A percentile compares a stretch with the other conserved stretches of the same genome.
Evolutionary conservation across 1,140 invertebrate genomes (phyloP).

Genomic region (Lineus longissimus): DNA sequence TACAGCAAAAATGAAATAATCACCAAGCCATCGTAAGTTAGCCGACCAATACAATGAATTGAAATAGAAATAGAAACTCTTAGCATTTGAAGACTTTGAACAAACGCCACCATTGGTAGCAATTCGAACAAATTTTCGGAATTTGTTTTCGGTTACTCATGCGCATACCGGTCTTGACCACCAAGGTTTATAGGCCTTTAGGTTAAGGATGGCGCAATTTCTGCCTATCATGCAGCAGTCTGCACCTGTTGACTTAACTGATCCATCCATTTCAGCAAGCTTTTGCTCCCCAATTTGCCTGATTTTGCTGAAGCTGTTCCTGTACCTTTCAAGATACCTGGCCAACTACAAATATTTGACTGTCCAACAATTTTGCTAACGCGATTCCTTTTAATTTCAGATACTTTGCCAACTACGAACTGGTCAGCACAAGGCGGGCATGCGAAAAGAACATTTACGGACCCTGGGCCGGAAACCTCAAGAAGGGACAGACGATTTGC

Average conservation of each 20-base stretch:
- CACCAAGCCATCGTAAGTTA: slow-evolving; percentile 36
- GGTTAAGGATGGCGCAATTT: too few species aligned
- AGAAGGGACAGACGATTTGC: slow-evolving; percentile 34
- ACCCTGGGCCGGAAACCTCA: slow-evolving; percentile 35
- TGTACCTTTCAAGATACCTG: too few species aligned
- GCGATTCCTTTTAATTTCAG: too few species aligned
- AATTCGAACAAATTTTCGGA: background rate
- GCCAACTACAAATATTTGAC: too few species aligned
- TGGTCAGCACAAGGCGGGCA: slow-evolving; percentile 23
- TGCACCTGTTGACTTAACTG: too few species aligned
- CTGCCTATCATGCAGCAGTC: too few species aligned
- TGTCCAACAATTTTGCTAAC: too few species aligned
- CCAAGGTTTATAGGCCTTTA: too few species aligned
- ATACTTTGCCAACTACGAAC: slow-evolving; percentile 33
- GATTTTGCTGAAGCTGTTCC: too few species aligned
- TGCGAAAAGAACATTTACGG: slow-evolving; percentile 22
- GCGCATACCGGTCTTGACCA: background rate
- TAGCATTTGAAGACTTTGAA: background rate
- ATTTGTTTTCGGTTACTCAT: background rate
- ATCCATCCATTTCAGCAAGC: too few species aligned
- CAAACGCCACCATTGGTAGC: background rate
- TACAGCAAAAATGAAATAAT: slow-evolving; percentile 30
- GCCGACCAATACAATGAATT: background rate
- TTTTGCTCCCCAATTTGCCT: too few species aligned
- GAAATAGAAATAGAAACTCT: background rate